These are phyloP conservation scores for Drosophila subquinaria DNA, from an alignment of 2,888 invertebrate genomes.

Conservation along the genomic window DNA sequence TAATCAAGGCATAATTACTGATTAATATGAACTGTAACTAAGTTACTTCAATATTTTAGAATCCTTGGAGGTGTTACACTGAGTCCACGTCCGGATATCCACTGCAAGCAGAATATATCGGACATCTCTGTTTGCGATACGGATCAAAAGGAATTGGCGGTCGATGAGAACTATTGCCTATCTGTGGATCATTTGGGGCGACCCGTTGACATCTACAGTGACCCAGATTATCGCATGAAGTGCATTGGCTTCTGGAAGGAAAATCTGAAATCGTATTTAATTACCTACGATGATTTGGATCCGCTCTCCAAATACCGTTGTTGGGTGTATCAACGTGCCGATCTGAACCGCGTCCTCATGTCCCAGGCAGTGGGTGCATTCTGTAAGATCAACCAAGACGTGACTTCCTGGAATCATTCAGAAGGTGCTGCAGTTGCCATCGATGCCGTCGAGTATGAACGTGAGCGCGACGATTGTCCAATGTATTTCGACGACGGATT, in stretches of 20 bases:
- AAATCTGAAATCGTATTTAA: conserved; percentile 97
- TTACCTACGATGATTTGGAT: conserved; percentile 98
- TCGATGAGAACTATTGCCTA: conserved; percentile 98
- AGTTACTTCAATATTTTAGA: conserved; percentile 83
- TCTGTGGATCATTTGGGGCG: conserved; percentile 98
- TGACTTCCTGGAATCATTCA: conserved; percentile 94
- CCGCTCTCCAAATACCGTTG: conserved; percentile 98
- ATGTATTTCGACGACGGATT: conserved; percentile 98
- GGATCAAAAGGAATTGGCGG: conserved; percentile 96
- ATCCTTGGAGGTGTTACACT: conserved; percentile 98
- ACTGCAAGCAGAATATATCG: conserved; percentile 96
- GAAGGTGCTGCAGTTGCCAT: conserved; percentile 97
- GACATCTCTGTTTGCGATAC: conserved; percentile 98
- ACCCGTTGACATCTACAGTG: conserved; percentile 97
- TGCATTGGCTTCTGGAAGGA: conserved; percentile 99
- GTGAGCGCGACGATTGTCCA: conserved; percentile 98
- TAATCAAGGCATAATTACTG: conserved; percentile 35
- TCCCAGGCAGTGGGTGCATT: conserved; percentile 96
- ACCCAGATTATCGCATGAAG: conserved; percentile 98
- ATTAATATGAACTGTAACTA: background rate
- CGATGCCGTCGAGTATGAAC: conserved; percentile 95
- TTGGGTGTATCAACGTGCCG: conserved; percentile 98
- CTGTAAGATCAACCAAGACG: conserved; percentile 95
- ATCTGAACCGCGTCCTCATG: conserved; percentile 94
- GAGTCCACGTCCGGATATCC: conserved; percentile 95